These are phyloP conservation scores for Leptinotarsa undecemlineata DNA, from an alignment of 1,140 invertebrate species.

Conservation along the genomic window DNA sequence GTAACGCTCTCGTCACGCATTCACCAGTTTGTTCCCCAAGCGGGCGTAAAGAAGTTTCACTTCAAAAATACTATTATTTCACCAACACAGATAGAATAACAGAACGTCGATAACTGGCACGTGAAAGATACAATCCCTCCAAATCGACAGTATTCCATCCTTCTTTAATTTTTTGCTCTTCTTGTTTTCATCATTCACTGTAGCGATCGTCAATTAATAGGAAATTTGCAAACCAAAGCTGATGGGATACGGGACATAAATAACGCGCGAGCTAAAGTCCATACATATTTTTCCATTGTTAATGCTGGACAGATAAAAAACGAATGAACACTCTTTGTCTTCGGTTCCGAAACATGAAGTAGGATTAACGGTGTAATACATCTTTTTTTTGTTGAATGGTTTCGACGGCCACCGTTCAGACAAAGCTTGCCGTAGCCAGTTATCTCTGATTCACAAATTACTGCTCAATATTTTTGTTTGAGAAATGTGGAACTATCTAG, in stretches of 20 bases:
- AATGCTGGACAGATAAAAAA: slow-evolving; percentile 26
- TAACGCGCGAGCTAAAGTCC: slow-evolving; percentile 22
- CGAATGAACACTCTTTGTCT: slow-evolving; percentile 30
- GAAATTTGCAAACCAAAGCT: slow-evolving; percentile 26
- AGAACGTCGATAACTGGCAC: neutral
- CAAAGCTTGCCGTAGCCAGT: slow-evolving; percentile 1
- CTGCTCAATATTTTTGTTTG: neutral
- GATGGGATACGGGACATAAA: slow-evolving; percentile 25
- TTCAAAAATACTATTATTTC: too few relatives aligned
- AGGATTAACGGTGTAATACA: slow-evolving; percentile 29
- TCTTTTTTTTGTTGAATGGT: slow-evolving; percentile 24
- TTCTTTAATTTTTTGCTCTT: neutral
- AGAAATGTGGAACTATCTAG: neutral
- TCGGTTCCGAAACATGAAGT: slow-evolving; percentile 29
- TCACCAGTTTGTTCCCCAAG: too few relatives aligned
- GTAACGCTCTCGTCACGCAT: too few relatives aligned
- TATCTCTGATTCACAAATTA: neutral
- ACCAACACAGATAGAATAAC: too few relatives aligned
- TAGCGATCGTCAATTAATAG: slow-evolving; percentile 20
- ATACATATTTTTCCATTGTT: slow-evolving; percentile 32
- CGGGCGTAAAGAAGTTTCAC: too few relatives aligned
- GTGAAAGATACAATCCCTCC: neutral
- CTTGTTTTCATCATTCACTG: slow-evolving; percentile 16
- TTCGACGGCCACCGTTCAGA: slow-evolving; percentile 18
- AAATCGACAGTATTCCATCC: neutral